A percentile compares a stretch with the other conserved stretches of the same genome.
Evolutionary conservation across 1,140 invertebrate species (phyloP).

Genomic region (Harlomillsia oculata): DNA sequence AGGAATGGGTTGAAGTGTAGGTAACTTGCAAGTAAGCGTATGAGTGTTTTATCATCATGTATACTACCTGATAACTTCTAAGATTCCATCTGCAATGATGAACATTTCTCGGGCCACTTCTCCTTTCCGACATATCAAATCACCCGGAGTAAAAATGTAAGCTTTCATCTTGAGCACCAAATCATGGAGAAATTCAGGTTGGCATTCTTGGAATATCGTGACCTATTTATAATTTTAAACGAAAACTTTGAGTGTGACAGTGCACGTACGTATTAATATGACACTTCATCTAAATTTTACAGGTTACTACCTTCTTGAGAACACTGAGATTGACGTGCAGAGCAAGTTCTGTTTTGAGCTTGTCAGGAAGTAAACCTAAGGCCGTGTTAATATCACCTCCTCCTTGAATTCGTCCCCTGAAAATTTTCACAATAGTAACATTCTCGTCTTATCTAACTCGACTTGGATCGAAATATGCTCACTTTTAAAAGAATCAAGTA

Average conservation of each 20-base stretch:
- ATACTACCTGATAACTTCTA: constrained; percentile 73
- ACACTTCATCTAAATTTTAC: neutral
- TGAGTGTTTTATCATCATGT: too few species aligned
- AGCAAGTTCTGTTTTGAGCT: constrained; percentile 90
- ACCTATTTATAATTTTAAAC: constrained; percentile 46
- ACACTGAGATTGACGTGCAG: constrained; percentile 91
- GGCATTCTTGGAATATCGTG: constrained; percentile 85
- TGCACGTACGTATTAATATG: neutral
- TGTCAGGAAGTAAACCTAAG: constrained; percentile 82
- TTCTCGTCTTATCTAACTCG: too few species aligned
- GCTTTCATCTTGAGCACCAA: constrained; percentile 90
- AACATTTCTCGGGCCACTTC: constrained; percentile 96
- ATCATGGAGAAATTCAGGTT: constrained; percentile 93
- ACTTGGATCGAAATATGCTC: too few species aligned
- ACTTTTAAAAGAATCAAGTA: too few species aligned
- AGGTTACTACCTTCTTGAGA: constrained; percentile 85
- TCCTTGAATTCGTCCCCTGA: constrained; percentile 82
- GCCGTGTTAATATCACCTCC: constrained; percentile 92
- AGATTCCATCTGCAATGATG: constrained; percentile 91
- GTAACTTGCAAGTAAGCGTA: too few species aligned
- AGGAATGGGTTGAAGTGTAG: too few species aligned
- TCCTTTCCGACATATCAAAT: constrained; percentile 89
- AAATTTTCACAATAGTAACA: too few species aligned
- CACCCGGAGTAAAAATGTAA: constrained; percentile 48
- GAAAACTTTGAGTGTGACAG: neutral